phyloP scores from a whole-genome alignment of 2,113 vertebrate genomes.

The Camelus bactrianus region DNA sequence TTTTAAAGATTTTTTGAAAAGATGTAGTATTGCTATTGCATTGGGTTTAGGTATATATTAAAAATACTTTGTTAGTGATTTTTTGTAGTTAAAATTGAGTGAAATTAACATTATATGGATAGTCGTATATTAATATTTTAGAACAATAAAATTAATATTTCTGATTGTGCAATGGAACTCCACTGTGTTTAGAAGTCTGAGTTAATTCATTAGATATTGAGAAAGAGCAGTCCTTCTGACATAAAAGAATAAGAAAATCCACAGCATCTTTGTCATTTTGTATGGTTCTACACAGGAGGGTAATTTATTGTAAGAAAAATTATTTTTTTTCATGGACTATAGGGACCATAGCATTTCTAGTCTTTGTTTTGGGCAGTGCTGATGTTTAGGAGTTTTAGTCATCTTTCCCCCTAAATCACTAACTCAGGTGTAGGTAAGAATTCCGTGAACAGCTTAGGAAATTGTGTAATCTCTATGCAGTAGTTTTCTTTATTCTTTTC shows the following conservation, averaged over 20 bases:
- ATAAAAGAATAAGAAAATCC: slow-evolving; percentile 44
- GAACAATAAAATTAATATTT: slow-evolving; percentile 52
- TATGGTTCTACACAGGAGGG: not conserved
- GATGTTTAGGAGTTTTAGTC: not conserved
- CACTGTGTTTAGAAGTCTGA: slow-evolving; percentile 46
- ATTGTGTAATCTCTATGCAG: slow-evolving; percentile 21
- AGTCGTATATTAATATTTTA: slow-evolving; percentile 57
- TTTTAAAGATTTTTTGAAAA: slow-evolving; percentile 71
- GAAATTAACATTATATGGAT: slow-evolving; percentile 36
- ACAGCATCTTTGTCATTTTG: slow-evolving; percentile 45
- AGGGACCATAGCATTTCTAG: slow-evolving; percentile 17
- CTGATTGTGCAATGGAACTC: slow-evolving; percentile 41
- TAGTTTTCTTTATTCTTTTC: slow-evolving; percentile 43
- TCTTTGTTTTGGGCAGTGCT: slow-evolving; percentile 54
- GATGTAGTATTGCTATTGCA: slow-evolving; percentile 61
- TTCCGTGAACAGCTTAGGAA: slow-evolving; percentile 13
- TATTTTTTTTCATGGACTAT: not conserved
- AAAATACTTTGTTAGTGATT: slow-evolving; percentile 70
- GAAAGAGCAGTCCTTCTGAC: slow-evolving; percentile 23
- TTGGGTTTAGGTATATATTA: slow-evolving; percentile 67
- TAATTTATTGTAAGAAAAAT: slow-evolving; percentile 6
- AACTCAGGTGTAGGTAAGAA: not conserved
- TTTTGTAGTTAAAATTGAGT: slow-evolving; percentile 64
- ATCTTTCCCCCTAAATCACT: not conserved
- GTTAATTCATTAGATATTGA: slow-evolving; percentile 58